Percentiles rank a stretch among this genome's conserved stretches.
Conservation (phyloP, 2,113 vertebrate species). For the Oxygymnocypris stewartii region DNA sequence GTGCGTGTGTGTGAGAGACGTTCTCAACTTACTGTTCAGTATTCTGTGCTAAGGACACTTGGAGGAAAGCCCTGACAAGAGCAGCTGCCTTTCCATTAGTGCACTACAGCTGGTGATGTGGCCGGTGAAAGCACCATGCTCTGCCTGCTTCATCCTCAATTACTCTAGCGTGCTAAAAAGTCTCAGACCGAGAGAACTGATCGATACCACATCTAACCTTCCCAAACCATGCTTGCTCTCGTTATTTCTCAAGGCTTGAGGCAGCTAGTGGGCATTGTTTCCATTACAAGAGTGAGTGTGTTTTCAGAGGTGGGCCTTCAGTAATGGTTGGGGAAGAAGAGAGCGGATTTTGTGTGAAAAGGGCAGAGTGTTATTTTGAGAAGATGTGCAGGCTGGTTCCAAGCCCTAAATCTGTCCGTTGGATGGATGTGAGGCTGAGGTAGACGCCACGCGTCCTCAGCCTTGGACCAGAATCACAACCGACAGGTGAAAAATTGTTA, state of each 20-base stretch:
- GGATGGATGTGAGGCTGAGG: conserved; percentile 36
- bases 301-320: conserved; percentile 10
- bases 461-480: conserved; percentile 29
- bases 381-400: conserved; percentile 4
- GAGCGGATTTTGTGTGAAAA: conserved; percentile 21
- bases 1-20: background rate
- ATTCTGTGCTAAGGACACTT: conserved; percentile 23
- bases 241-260: background rate
- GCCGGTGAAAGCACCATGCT: conserved; percentile 13
- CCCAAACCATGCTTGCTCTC: conserved; percentile 26
- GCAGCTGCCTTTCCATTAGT: conserved; percentile 15
- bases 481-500: conserved; percentile 21
- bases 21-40: conserved; percentile 11
- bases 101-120: conserved; percentile 29
- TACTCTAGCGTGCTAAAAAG: conserved; percentile 40
- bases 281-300: conserved; percentile 18
- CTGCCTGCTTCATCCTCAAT: conserved; percentile 42
- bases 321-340: background rate
- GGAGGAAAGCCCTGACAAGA: conserved; percentile 37
- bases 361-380: conserved; percentile 27
- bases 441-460: conserved; percentile 4
- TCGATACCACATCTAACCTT: conserved; percentile 43
- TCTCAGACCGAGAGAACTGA: conserved; percentile 38
- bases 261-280: conserved; percentile 11
- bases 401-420: conserved; percentile 35